Evolutionary conservation across 2,113 vertebrate species (phyloP).

Genomic region (Cromileptes altivelis): DNA sequence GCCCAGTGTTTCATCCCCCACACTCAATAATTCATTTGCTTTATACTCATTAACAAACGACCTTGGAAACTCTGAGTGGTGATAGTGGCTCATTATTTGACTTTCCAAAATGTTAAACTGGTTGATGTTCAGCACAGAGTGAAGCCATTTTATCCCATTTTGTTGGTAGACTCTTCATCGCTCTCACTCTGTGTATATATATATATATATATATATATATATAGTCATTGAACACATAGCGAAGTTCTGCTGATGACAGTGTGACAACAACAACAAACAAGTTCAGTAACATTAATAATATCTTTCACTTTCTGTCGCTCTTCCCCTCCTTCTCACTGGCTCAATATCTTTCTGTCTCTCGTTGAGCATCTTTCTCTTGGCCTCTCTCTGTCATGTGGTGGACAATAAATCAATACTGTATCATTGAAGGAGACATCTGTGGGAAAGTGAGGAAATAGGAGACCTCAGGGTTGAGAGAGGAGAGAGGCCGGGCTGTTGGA

Average conservation of each 20-base stretch:
- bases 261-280: slow-evolving; percentile 43
- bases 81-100: slow-evolving; percentile 16
- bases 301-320: slow-evolving; percentile 32
- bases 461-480: slow-evolving; percentile 47
- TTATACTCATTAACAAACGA: slow-evolving; percentile 42
- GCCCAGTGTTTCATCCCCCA: slow-evolving; percentile 34
- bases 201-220: not conserved
- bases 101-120: slow-evolving; percentile 1
- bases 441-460: slow-evolving; percentile 67
- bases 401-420: slow-evolving; percentile 77
- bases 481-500: slow-evolving; percentile 34
- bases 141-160: not conserved
- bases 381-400: slow-evolving; percentile 57
- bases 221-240: slow-evolving; percentile 1
- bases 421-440: slow-evolving; percentile 75
- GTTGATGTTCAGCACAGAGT: not conserved
- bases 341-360: slow-evolving; percentile 50
- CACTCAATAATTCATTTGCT: slow-evolving; percentile 63
- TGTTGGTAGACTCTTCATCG: not conserved
- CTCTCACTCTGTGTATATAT: not conserved
- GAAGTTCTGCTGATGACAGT: slow-evolving; percentile 17
- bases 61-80: slow-evolving; percentile 45
- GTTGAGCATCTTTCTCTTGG: slow-evolving; percentile 41
- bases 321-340: slow-evolving; percentile 13
- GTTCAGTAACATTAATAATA: slow-evolving; percentile 58